Base-by-base conservation (phyloP, 2,797 vertebrate genomes). In the Karalla daura region DNA sequence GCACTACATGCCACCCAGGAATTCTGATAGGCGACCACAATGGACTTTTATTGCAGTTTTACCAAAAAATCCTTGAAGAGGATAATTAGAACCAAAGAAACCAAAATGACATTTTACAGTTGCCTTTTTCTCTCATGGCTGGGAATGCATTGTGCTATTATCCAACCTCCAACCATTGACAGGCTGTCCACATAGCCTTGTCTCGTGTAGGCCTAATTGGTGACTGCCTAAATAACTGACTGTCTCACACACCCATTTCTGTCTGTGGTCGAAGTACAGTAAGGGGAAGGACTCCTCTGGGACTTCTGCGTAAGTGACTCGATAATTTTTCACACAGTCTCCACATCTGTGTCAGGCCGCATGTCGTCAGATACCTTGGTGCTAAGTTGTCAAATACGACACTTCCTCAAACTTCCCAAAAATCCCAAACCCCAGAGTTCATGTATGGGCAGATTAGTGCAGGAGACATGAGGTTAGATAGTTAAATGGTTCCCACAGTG, bases 61-160 rank as follows among this genome's bases (percentile, higher is more conserved):
- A 47, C 53, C 36, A 49, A 67, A 80, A 69, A 43, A 63, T 53
- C 47, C 35, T 64, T 70, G 40, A 68, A 68, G 77, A 61, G 69
- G 35, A 20, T 75, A 83, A 83, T 76, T 80, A 62, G 25, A 84
- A 73, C 73, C 69, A 79, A 74, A 71, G 43, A 79, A 83, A 78
- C 81, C 78, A 81, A 84, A 86, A 86, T 81, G n/a, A 69, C 55
- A 79, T 68, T 60, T 28, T 63, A 68, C 65, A 63, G 51, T 46
- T 68, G 62, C 68, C 45, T 79, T 69, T 79, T 80, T 76, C 51
- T 70, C 59, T 70, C 55, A 75, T 67, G 58, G 39, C 64, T 71
- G 66, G 63, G 73, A 85, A 82, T 78, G 61, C 63, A 78, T 85
- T 56, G 84, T 80, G 70, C 70, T 44, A 68, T 87, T 75, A 85